Percentiles rank a stretch among this genome's conserved stretches.
Conservation (phyloP, 2,888 invertebrate species). For the Mythimna ferrago region DNA sequence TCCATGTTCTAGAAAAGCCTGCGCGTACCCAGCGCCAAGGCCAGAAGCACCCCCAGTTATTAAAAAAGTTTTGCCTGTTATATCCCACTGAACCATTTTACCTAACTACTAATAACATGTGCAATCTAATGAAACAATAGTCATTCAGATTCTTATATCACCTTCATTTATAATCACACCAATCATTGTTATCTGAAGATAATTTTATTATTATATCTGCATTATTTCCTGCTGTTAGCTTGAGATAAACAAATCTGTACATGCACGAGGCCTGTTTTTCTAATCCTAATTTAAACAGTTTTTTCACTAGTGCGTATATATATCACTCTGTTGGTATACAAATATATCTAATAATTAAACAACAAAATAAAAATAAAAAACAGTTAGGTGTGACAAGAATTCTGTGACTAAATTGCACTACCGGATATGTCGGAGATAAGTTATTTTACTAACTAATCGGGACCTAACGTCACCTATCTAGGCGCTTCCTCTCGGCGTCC, state of each 20-base stretch:
- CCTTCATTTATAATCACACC: not conserved
- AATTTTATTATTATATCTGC: constrained; percentile 8
- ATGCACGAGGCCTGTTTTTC: too few species aligned
- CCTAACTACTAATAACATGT: not conserved
- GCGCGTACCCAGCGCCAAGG: constrained; percentile 71
- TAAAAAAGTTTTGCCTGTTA: constrained; percentile 69
- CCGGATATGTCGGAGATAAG: too few species aligned
- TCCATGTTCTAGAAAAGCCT: constrained; percentile 70
- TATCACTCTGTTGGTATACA: too few species aligned
- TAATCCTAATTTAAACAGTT: too few species aligned
- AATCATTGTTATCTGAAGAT: constrained; percentile 16
- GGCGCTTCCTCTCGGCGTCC: too few species aligned
- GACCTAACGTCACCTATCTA: too few species aligned
- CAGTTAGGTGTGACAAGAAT: too few species aligned
- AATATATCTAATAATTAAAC: too few species aligned
- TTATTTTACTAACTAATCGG: too few species aligned
- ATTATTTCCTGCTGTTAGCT: not conserved
- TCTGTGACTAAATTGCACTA: too few species aligned
- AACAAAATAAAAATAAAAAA: too few species aligned
- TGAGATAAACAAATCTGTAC: constrained; percentile 3
- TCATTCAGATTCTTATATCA: not conserved
- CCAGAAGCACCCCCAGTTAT: constrained; percentile 77
- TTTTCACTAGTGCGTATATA: too few species aligned
- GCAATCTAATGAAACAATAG: not conserved
- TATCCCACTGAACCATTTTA: constrained; percentile 39